Evolutionary conservation across 1,140 invertebrate species (phyloP), one percentile per base, ranked within the genome.

Genomic region (Drosophila kepulauana): DNA sequence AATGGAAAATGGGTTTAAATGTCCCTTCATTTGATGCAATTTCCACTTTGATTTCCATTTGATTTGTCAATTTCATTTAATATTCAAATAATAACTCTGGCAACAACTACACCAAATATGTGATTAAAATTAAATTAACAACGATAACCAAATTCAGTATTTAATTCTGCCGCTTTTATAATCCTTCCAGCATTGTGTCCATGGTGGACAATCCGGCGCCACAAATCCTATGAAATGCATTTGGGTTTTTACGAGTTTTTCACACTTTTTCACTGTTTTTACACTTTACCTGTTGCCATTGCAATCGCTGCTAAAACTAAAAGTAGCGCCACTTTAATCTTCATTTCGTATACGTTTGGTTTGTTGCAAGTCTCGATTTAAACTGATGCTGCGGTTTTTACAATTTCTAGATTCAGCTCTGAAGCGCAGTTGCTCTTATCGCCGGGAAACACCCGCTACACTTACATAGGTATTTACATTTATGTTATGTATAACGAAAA

Each of bases 1-100:
- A 76, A 79, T 79, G 76, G 73, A 71, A 75, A 78, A 57, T 4
- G 61, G 48, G 16, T 66, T 78, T 71, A 61, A 74, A 59, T 73
- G 33, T 48, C 30, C 33, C 46, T 11, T 15, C 28, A 41, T 45
- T 46, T 11, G 15, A 49, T 66, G 43, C 35, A 4, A 28, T 59
- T 54, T 20, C n/a, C 11, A 46, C 13, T n/a, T 25, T 45, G 10
- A 41, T 28, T 57, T 57, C 33, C 35, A 57, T 41, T 38, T 54
- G 52, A 54, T 54, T 56, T 56, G 52, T 15, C 33, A 20, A 58
- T 68, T 51, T 45, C 41, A 45, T 54, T 69, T 66, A 57, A 65
- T 38, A 30, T 66, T 58, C 28, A 51, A 63, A 54, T 54, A 6
- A 33, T 10, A 54, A 52, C 20, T 30, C 8, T 6, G 16, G 13